Evolutionary conservation across 2,888 invertebrate species (phyloP).

Genomic region (Melieria crassipennis): DNA sequence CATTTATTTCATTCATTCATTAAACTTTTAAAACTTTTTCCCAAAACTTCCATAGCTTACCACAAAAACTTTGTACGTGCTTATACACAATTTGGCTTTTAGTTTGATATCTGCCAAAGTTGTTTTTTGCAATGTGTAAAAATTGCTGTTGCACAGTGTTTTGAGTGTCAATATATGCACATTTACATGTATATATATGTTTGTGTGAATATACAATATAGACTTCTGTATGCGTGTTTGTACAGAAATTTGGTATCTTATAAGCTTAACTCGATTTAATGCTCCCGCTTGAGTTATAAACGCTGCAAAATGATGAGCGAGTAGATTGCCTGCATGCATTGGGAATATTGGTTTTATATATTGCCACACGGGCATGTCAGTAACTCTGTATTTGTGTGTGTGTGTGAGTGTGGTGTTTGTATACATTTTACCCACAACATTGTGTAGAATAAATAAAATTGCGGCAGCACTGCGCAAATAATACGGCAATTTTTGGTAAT

Average conservation of each 20-base stretch:
- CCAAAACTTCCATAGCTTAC: no score
- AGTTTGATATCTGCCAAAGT: not conserved
- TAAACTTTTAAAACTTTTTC: no score
- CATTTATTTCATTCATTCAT: no score
- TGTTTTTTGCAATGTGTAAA: not conserved
- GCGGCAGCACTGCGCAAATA: slow-evolving; percentile 2
- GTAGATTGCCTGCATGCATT: slow-evolving; percentile 59
- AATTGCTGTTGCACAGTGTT: not conserved
- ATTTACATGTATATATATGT: not conserved
- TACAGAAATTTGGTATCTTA: slow-evolving; percentile 42
- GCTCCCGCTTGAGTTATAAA: slow-evolving; percentile 61
- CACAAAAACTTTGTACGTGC: not conserved
- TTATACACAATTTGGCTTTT: slow-evolving; percentile 1
- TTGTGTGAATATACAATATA: slow-evolving; percentile 50
- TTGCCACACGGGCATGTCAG: not conserved
- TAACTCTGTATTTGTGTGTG: slow-evolving; percentile 10
- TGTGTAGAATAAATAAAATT: slow-evolving; percentile 24
- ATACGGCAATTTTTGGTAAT: not conserved
- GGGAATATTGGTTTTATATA: slow-evolving; percentile 50
- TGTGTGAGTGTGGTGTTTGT: slow-evolving; percentile 30
- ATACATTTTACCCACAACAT: slow-evolving; percentile 16
- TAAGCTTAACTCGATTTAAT: slow-evolving; percentile 61
- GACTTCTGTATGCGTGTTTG: slow-evolving; percentile 6
- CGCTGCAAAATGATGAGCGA: slow-evolving; percentile 59
- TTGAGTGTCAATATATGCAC: not conserved